Conservation (phyloP, 2,113 vertebrate species). For the Illadopsis cleaveri region DNA sequence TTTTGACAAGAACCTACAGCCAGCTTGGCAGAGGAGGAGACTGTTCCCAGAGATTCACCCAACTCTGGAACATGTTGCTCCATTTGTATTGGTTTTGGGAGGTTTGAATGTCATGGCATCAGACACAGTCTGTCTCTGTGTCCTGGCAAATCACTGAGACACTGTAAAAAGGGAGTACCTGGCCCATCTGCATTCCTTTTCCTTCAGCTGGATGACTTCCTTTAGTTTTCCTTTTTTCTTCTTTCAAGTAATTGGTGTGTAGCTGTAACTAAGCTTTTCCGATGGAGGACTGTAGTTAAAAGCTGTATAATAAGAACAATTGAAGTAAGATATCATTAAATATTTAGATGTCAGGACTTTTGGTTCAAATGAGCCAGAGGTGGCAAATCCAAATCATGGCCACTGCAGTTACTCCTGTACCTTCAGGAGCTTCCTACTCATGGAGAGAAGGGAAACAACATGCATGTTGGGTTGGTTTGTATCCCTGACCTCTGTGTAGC, state of each 20-base stretch:
- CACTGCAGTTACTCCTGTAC: not conserved
- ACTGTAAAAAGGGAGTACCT: not conserved
- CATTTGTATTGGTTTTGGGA: rapidly evolving
- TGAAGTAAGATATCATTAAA: not conserved
- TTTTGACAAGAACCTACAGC: not conserved
- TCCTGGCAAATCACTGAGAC: not conserved
- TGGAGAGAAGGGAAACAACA: rapidly evolving
- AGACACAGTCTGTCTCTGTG: not conserved
- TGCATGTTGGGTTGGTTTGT: not conserved
- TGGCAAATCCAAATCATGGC: not conserved
- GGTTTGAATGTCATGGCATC: not conserved
- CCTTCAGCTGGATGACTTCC: not conserved
- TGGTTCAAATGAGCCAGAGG: not conserved
- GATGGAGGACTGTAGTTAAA: not conserved
- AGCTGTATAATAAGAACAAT: not conserved
- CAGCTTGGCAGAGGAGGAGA: not conserved
- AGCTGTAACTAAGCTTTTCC: not conserved
- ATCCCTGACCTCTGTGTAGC: not conserved
- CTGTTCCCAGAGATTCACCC: not conserved
- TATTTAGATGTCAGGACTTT: not conserved
- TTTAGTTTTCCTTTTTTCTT: not conserved
- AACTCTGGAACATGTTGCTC: not conserved
- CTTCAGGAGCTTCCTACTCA: not conserved
- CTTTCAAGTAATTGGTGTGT: not conserved
- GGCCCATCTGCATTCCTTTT: not conserved